phyloP scores from a whole-genome alignment of 2,888 invertebrate genomes.

The Isotomurus palustris region DNA sequence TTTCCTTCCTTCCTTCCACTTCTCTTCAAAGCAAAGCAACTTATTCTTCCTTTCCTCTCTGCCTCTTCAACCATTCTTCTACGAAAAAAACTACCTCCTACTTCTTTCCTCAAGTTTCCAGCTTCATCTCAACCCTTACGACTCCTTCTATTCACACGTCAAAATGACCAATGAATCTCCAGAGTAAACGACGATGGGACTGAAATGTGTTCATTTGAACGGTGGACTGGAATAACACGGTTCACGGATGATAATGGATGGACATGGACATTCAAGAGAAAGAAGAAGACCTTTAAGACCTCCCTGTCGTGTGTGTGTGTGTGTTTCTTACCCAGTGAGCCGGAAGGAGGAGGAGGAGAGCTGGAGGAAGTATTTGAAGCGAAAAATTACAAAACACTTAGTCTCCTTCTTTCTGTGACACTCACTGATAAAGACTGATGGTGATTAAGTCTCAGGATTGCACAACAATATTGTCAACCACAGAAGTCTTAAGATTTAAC shows the following conservation, averaged over 20 bases:
- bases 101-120: too few species aligned
- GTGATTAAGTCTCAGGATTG: neutral
- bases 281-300: too few species aligned
- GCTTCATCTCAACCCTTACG: too few species aligned
- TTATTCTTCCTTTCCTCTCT: neutral
- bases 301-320: too few species aligned
- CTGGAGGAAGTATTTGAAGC: neutral
- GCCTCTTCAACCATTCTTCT: neutral
- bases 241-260: too few species aligned
- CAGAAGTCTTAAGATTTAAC: too few species aligned
- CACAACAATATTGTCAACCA: too few species aligned
- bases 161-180: too few species aligned
- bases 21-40: neutral
- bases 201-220: neutral
- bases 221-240: neutral
- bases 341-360: neutral
- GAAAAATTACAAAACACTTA: neutral
- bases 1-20: neutral
- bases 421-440: conserved; percentile 2
- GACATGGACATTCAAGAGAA: too few species aligned
- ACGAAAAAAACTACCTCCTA: neutral
- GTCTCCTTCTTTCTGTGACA: neutral
- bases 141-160: too few species aligned
- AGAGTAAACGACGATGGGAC: neutral
- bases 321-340: neutral